Conservation (phyloP, 2,113 vertebrate species). For the Eupsittula cactorum region DNA sequence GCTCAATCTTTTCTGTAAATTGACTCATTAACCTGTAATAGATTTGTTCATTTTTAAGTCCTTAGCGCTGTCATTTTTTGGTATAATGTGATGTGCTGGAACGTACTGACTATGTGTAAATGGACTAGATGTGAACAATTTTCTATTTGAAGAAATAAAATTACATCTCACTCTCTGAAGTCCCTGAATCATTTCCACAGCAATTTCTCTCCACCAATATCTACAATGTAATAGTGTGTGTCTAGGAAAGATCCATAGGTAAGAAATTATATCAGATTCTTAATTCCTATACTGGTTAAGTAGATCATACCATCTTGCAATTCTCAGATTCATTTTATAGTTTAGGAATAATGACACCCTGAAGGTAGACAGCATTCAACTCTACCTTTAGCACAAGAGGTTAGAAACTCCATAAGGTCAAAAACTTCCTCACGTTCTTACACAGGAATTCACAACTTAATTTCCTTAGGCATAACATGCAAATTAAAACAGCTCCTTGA, state of each 20-base stretch:
- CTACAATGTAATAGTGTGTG: background rate
- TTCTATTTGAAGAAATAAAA: conserved; percentile 65
- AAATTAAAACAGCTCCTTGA: background rate
- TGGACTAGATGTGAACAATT: conserved; percentile 48
- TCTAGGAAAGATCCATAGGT: background rate
- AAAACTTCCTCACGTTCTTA: background rate
- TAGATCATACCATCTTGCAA: background rate
- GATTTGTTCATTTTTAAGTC: conserved; percentile 44
- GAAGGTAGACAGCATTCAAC: background rate
- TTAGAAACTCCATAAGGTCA: background rate
- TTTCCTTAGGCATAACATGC: background rate
- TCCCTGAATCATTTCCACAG: background rate
- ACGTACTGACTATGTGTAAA: conserved; percentile 23
- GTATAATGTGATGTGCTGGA: conserved; percentile 32
- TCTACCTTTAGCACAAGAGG: background rate
- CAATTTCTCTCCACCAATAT: background rate
- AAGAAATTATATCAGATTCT: background rate
- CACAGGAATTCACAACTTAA: background rate
- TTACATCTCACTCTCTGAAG: conserved; percentile 4
- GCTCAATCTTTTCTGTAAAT: conserved; percentile 44
- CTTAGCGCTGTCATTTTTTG: background rate
- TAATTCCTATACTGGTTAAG: background rate
- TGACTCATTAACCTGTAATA: conserved; percentile 24
- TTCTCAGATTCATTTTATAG: background rate
- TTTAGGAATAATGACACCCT: background rate